Evolutionary conservation across 2,797 vertebrate genomes (phyloP).

Genomic region (Arrhamphus sclerolepis): DNA sequence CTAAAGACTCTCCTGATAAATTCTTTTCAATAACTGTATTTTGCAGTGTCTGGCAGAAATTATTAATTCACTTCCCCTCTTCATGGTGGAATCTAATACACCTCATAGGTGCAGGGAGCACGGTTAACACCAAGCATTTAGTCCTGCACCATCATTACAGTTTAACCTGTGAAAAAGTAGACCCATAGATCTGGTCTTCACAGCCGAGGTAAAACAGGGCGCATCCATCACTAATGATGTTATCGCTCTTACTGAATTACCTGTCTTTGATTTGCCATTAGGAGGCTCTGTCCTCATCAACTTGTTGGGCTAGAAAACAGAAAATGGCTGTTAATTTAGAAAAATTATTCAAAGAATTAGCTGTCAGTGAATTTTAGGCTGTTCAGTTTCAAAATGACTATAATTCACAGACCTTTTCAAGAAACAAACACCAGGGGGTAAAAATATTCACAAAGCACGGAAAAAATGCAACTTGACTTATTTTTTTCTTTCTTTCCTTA

Average conservation of each 20-base stretch:
- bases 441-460: no score
- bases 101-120: constrained; percentile 1
- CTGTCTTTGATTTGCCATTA: constrained; percentile 5
- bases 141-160: constrained; percentile 15
- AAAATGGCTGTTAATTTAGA: constrained; percentile 8
- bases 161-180: constrained; percentile 11
- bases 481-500: no score
- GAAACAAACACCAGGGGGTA: no score
- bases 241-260: background rate
- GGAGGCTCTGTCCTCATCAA: background rate
- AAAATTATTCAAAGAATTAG: background rate
- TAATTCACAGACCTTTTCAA: no score
- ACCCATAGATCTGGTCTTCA: background rate
- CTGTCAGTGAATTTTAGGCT: background rate
- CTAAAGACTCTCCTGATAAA: constrained; percentile 16
- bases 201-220: background rate
- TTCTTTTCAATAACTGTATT: constrained; percentile 23
- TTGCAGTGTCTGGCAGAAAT: constrained; percentile 27
- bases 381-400: background rate
- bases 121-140: constrained; percentile 21
- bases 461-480: no score
- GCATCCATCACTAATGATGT: background rate
- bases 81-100: constrained; percentile 21
- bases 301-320: background rate
- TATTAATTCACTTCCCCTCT: constrained; percentile 24